phyloP scores from a whole-genome alignment of 2,113 vertebrate genomes.

The Isurus oxyrinchus region DNA sequence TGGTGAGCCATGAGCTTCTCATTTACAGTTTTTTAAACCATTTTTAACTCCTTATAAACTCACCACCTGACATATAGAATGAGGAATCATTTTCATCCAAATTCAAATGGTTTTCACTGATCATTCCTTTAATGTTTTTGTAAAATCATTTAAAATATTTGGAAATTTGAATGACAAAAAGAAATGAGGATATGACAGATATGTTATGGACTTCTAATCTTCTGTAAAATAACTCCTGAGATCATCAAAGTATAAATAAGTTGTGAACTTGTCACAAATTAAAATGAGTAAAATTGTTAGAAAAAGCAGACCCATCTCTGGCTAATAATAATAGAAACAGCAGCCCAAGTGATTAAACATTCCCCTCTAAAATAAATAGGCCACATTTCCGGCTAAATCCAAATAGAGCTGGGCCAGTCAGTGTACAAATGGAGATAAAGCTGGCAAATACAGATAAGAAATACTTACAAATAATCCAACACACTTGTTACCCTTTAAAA shows the following conservation, averaged over 20 bases:
- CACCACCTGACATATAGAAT: neutral
- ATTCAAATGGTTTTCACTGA: neutral
- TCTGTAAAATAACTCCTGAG: neutral
- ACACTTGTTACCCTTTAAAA: neutral
- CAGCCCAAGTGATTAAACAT: too few relatives aligned
- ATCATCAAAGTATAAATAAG: neutral
- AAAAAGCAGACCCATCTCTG: neutral
- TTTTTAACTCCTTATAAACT: neutral
- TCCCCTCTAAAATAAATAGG: neutral
- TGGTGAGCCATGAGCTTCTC: neutral
- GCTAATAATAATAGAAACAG: too few relatives aligned
- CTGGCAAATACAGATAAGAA: neutral
- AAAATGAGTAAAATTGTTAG: neutral
- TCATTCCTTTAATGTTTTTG: neutral
- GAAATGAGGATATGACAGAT: neutral
- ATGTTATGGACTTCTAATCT: neutral
- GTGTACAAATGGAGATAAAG: neutral
- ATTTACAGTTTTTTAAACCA: neutral
- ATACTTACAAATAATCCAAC: neutral
- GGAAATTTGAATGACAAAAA: neutral
- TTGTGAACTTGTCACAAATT: neutral
- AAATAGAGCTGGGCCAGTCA: neutral
- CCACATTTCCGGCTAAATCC: neutral
- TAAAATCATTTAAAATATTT: neutral
- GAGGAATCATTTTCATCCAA: neutral